phyloP scores from a whole-genome alignment of 23 tunicate species.

The Botrylloides violaceus region DNA sequence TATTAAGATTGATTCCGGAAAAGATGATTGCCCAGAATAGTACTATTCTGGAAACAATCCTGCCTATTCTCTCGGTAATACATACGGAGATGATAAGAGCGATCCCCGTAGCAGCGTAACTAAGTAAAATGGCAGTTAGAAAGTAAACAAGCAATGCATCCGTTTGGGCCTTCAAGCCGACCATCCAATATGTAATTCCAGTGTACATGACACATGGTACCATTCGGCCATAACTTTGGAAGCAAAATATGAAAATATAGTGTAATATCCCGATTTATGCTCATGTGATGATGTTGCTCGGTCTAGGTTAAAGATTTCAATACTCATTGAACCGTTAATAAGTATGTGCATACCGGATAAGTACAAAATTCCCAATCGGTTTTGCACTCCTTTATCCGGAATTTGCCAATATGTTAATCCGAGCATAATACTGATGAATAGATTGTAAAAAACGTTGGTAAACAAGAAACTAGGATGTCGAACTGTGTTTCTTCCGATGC shows the following conservation, averaged over 20 bases:
- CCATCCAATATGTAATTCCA: conserved; percentile 95
- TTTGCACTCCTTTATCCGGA: conserved; percentile 75
- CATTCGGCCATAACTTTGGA: conserved; percentile 77
- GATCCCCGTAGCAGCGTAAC: conserved; percentile 63
- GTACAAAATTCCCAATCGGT: conserved; percentile 87
- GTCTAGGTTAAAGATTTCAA: conserved; percentile 74
- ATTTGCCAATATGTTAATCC: conserved; percentile 79
- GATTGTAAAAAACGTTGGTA: conserved; percentile 56
- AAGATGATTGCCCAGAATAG: conserved; percentile 73
- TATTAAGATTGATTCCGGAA: conserved; percentile 70
- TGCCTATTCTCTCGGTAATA: conserved; percentile 43
- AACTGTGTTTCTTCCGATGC: conserved; percentile 58
- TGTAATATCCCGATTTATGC: conserved; percentile 79
- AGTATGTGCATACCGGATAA: conserved; percentile 69
- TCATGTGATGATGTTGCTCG: conserved; percentile 71
- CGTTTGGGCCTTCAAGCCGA: conserved; percentile 64
- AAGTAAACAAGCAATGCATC: conserved; percentile 62
- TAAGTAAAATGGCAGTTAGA: conserved; percentile 43
- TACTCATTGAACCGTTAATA: conserved; percentile 59
- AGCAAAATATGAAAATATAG: conserved; percentile 56
- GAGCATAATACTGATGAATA: conserved; percentile 60
- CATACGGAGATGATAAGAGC: conserved; percentile 70
- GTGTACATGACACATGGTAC: conserved; percentile 63
- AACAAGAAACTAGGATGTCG: conserved; percentile 68
- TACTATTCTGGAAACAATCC: conserved; percentile 43